Evolutionary conservation across 2,888 invertebrate species (phyloP).

Genomic region (Ryuthela nishihirai): DNA sequence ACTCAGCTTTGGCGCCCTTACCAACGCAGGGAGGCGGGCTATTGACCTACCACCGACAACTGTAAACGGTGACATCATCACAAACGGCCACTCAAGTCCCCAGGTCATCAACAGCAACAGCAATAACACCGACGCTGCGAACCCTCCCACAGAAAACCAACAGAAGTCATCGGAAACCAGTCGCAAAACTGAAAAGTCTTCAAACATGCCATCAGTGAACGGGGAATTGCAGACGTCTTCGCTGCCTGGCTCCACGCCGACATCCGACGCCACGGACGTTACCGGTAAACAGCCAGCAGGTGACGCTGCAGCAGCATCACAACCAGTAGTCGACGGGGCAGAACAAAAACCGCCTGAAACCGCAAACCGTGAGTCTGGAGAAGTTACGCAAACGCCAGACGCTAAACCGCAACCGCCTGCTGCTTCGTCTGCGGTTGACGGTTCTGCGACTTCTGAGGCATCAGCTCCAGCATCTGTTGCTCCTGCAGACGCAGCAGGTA

Average conservation of each 20-base stretch:
- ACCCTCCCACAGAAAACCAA: not conserved
- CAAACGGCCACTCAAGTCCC: no score
- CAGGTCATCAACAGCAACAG: no score
- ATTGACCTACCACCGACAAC: no score
- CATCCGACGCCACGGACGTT: no score
- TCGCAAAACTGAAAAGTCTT: not conserved
- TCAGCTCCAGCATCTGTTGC: not conserved
- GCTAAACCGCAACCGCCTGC: no score
- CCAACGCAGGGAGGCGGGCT: not conserved
- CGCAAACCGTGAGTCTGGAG: no score
- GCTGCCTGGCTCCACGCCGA: no score
- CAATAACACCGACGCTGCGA: not conserved
- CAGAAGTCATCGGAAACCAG: not conserved
- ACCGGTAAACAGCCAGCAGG: not conserved
- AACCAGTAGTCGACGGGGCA: not conserved
- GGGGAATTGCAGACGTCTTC: not conserved
- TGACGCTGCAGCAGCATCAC: not conserved
- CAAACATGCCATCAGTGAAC: not conserved
- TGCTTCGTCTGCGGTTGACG: no score
- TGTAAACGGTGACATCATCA: no score
- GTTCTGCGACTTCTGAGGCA: not conserved
- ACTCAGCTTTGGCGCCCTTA: constrained; percentile 37
- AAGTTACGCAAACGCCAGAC: not conserved
- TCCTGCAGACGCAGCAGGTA: constrained; percentile 15
- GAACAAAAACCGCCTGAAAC: not conserved